Evolutionary conservation across 2,888 invertebrate species (phyloP).

Genomic region (Isotomurus palustris): DNA sequence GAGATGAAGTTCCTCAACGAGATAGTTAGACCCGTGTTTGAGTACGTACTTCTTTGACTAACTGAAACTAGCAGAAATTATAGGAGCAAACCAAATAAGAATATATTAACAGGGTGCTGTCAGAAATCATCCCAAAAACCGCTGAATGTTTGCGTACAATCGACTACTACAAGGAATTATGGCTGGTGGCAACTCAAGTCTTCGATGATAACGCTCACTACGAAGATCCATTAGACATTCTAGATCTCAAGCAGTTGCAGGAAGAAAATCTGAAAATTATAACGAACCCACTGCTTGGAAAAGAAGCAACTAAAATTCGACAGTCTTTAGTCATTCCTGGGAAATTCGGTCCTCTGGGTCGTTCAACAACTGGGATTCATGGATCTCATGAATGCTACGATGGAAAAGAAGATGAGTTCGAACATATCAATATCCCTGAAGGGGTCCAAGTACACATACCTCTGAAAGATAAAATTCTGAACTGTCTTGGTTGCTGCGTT

Average conservation of each 20-base stretch:
- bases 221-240: constrained; percentile 11
- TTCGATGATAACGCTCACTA: constrained; percentile 14
- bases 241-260: constrained; percentile 20
- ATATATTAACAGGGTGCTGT: constrained; percentile 12
- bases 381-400: not conserved
- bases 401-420: not conserved
- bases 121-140: constrained; percentile 21
- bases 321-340: not conserved
- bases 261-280: constrained; percentile 13
- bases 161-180: constrained; percentile 27
- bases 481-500: not conserved
- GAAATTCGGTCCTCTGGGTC: no score
- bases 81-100: not conserved
- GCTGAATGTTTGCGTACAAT: constrained; percentile 7
- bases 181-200: constrained; percentile 21
- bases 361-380: no score
- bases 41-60: constrained; percentile 7
- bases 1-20: constrained; percentile 21
- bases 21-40: constrained; percentile 19
- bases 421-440: not conserved
- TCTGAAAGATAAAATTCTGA: not conserved
- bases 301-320: not conserved
- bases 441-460: not conserved
- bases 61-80: not conserved
- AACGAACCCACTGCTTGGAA: constrained; percentile 12